Percentiles rank a stretch among this genome's conserved stretches.
Evolutionary conservation across 2,888 invertebrate species (phyloP).

Genomic region (Corythucha ciliata): DNA sequence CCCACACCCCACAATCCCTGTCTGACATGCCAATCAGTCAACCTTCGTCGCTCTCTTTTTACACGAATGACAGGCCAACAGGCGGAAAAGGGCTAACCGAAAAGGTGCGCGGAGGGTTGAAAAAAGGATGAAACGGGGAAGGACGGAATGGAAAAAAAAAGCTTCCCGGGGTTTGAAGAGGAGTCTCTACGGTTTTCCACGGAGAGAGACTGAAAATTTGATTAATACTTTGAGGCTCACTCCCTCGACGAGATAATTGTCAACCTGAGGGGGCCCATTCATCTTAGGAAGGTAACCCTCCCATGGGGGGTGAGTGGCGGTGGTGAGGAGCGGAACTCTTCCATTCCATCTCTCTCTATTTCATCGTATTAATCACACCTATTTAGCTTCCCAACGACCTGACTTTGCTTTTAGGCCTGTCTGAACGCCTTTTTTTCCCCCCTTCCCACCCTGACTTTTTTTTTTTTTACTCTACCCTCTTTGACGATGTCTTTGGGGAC

Average conservation of each 20-base stretch:
- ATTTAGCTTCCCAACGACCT: conserved; percentile 22
- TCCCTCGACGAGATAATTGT: background rate
- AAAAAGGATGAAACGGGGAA: too few relatives aligned
- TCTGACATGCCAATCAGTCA: too few relatives aligned
- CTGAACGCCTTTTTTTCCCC: conserved; percentile 2
- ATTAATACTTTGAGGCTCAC: background rate
- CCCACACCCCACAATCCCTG: too few relatives aligned
- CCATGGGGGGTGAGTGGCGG: too few relatives aligned
- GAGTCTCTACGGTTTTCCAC: background rate
- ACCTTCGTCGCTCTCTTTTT: too few relatives aligned
- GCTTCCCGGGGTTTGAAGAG: background rate
- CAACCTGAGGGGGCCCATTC: conserved; percentile 1
- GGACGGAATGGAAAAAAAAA: too few relatives aligned
- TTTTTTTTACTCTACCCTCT: background rate
- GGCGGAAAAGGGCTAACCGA: too few relatives aligned
- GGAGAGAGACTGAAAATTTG: background rate
- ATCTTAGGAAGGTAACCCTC: background rate
- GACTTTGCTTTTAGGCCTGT: conserved; percentile 24
- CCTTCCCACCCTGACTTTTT: conserved; percentile 4
- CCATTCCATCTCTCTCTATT: conserved; percentile 18
- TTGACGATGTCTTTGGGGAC: conserved; percentile 21
- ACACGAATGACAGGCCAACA: too few relatives aligned
- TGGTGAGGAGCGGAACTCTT: background rate
- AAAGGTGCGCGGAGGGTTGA: too few relatives aligned
- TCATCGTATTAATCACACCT: conserved; percentile 24